phyloP scores from a whole-genome alignment of 2,113 vertebrate genomes.

The Polyodon spathula region DNA sequence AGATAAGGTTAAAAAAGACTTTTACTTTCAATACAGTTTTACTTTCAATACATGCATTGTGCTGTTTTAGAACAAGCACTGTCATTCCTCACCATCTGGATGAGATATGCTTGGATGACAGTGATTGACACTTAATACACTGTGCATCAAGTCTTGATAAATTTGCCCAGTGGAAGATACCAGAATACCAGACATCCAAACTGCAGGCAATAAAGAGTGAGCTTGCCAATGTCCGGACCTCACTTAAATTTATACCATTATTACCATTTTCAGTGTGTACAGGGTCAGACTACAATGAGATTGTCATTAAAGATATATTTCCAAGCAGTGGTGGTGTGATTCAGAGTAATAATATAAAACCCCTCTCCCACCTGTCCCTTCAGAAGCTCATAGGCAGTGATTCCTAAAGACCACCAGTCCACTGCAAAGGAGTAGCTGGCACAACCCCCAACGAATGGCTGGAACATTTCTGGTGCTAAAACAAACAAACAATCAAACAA shows the following conservation, averaged over 20 bases:
- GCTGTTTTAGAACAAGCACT: neutral
- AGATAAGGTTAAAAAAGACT: no score
- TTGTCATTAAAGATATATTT: neutral
- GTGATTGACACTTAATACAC: neutral
- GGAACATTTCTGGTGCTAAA: slow-evolving; percentile 90
- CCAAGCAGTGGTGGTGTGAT: neutral
- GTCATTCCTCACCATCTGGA: neutral
- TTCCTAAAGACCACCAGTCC: slow-evolving; percentile 70
- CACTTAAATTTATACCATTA: neutral
- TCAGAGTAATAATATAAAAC: neutral
- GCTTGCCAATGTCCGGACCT: neutral
- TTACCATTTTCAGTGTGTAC: no score
- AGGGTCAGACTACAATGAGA: no score
- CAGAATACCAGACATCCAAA: no score
- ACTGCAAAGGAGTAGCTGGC: slow-evolving; percentile 77
- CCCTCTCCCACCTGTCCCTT: slow-evolving; percentile 67
- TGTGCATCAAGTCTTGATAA: neutral
- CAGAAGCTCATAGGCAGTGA: slow-evolving; percentile 90
- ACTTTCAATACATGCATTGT: neutral
- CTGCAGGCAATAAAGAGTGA: neutral
- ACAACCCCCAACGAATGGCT: slow-evolving; percentile 57
- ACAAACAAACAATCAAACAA: slow-evolving; percentile 21
- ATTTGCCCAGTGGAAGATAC: neutral
- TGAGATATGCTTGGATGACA: neutral
- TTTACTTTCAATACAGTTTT: no score